Evolutionary conservation across 2,888 invertebrate species (phyloP).

Genomic region (Cacoxenus indagator): DNA sequence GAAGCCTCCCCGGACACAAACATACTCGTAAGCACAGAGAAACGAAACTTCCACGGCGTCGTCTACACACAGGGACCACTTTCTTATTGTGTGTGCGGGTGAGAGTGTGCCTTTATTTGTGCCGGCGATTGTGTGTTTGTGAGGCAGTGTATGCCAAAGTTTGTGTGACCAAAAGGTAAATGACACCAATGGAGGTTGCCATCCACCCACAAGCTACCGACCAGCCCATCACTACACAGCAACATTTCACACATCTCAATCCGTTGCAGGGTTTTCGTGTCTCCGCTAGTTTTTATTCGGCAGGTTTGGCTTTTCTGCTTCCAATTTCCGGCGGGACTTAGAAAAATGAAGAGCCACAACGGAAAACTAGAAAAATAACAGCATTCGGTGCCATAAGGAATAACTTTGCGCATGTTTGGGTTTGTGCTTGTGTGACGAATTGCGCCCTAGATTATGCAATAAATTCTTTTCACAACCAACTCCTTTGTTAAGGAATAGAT

Average conservation of each 20-base stretch:
- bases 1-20: neutral
- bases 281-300: too few species aligned
- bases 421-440: conserved; percentile 26
- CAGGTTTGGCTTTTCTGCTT: too few species aligned
- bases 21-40: neutral
- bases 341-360: neutral
- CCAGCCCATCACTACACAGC: conserved; percentile 16
- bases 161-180: conserved; percentile 47
- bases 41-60: neutral
- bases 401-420: neutral
- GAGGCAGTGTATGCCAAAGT: conserved; percentile 21
- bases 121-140: conserved; percentile 9
- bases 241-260: neutral
- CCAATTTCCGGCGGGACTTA: conserved; percentile 50
- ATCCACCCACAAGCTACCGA: conserved; percentile 13
- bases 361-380: neutral
- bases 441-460: conserved; percentile 54
- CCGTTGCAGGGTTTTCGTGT: too few species aligned
- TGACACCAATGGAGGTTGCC: conserved; percentile 59
- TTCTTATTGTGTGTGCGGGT: too few species aligned
- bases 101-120: too few species aligned
- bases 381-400: too few species aligned
- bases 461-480: too few species aligned
- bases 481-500: too few species aligned
- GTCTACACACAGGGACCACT: neutral